phyloP scores from a whole-genome alignment of 2,113 vertebrate genomes.

The Ammodytes marinus region DNA sequence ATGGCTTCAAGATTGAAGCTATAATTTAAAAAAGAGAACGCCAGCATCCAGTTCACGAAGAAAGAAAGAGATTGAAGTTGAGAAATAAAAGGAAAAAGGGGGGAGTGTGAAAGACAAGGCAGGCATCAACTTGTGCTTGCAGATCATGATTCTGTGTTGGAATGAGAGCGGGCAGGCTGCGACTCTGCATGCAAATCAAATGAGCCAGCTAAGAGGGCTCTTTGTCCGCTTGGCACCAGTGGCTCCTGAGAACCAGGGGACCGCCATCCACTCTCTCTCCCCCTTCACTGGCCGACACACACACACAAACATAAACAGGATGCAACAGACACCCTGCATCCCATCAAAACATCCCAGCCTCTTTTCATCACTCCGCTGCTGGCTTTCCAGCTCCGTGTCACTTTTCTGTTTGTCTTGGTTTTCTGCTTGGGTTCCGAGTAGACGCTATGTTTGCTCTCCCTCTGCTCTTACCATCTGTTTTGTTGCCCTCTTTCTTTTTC shows the following conservation, averaged over 20 bases:
- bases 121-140: constrained; percentile 38
- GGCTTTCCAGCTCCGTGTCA: constrained; percentile 33
- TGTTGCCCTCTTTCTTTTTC: constrained; percentile 14
- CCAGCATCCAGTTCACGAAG: not conserved
- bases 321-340: constrained; percentile 51
- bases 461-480: constrained; percentile 23
- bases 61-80: constrained; percentile 2
- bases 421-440: constrained; percentile 26
- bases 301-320: constrained; percentile 66
- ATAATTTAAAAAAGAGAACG: not conserved
- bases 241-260: constrained; percentile 71
- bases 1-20: not conserved
- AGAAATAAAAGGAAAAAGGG: not conserved
- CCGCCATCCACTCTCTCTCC: constrained; percentile 53
- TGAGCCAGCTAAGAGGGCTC: constrained; percentile 72
- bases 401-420: constrained; percentile 50
- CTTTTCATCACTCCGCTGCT: constrained; percentile 42
- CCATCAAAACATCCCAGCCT: constrained; percentile 53
- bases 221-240: constrained; percentile 74
- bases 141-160: constrained; percentile 55
- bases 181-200: constrained; percentile 81
- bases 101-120: constrained; percentile 16
- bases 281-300: constrained; percentile 60
- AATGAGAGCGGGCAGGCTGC: constrained; percentile 42
- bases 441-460: constrained; percentile 44